These are phyloP conservation scores for Macrocentrus cingulum DNA, from an alignment of 1,140 invertebrate genomes.

Conservation along the genomic window DNA sequence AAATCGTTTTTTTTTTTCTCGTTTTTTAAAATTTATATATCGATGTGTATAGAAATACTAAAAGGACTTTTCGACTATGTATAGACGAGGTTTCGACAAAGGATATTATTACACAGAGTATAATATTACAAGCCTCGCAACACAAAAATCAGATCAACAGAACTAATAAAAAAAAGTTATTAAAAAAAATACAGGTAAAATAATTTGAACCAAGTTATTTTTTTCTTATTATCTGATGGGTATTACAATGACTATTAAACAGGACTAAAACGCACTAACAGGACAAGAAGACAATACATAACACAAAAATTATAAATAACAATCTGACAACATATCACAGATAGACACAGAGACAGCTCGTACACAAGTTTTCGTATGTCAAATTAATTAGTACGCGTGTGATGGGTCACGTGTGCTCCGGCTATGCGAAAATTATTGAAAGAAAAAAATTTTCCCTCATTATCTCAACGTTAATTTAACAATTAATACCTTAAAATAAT, in stretches of 20 bases:
- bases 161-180: conserved; percentile 39
- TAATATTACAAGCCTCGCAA: conserved; percentile 51
- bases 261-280: conserved; percentile 47
- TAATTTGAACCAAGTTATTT: conserved; percentile 10
- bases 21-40: too few relatives aligned
- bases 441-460: too few relatives aligned
- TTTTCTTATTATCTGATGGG: conserved; percentile 2
- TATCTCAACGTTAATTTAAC: too few relatives aligned
- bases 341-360: conserved; percentile 42
- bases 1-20: conserved; percentile 7
- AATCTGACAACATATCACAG: conserved; percentile 54
- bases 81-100: conserved; percentile 41
- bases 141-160: conserved; percentile 52
- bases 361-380: conserved; percentile 4
- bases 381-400: conserved; percentile 9
- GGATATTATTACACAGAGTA: conserved; percentile 49
- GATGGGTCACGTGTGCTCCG: conserved; percentile 3
- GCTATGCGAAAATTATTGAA: too few relatives aligned
- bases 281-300: conserved; percentile 53
- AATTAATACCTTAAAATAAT: too few relatives aligned
- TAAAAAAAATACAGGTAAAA: not conserved
- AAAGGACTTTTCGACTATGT: conserved; percentile 41
- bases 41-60: conserved; percentile 12
- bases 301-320: conserved; percentile 46
- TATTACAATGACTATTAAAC: conserved; percentile 28